Evolutionary conservation across 30 jellyfish, hydroid and myxozoan species (phyloP), one percentile per base, ranked within the genome.

Genomic region (Rhopilema esculentum): DNA sequence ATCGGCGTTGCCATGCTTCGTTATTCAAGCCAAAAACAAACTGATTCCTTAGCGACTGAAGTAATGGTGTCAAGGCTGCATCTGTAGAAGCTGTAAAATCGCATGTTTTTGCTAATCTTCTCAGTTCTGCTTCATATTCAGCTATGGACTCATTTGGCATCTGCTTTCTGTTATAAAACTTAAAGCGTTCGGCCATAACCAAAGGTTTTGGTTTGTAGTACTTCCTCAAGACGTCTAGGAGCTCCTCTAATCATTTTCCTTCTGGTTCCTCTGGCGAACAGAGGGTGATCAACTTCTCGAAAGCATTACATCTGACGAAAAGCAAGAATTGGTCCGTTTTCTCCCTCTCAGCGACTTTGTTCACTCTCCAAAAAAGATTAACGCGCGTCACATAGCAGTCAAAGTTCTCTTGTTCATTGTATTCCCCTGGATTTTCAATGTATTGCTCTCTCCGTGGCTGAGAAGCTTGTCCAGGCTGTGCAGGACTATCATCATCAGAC

Each of bases 261-360:
- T 69, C 86, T 53, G 92, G 92, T 69, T 83, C 92, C 73, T 69
- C 92, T 72, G 92, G 92, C 12, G 78, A 69, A 83, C 92, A 83
- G 53, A 83, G 68, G 69, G 86, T 70, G 27, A 69, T 63, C 86
- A 83, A 69, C 79, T 69, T 83, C 50, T 61, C 79, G 79, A 69
- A 83, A 49, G 92, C 92, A 70, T 68, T 62, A 66, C 91, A 77
- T 82, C 91, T 77, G 71, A 67, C 85, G 83, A 80, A 79, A 66
- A 80, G 82, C 68, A 68, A 80, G 69, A 80, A 64, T 30, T 80
- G 91, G 26, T 80, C 83, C 33, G 91, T 32, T 66, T 80, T 80
- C 72, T 67, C 91, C 91, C 25, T 72, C 68, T 69, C 83, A 75
- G 83, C 91, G 71, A 82, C 91, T 48, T 82, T 65, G 84, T 66